Evolutionary conservation across 2,888 invertebrate genomes (phyloP).

Genomic region (Pollenia amentaria): DNA sequence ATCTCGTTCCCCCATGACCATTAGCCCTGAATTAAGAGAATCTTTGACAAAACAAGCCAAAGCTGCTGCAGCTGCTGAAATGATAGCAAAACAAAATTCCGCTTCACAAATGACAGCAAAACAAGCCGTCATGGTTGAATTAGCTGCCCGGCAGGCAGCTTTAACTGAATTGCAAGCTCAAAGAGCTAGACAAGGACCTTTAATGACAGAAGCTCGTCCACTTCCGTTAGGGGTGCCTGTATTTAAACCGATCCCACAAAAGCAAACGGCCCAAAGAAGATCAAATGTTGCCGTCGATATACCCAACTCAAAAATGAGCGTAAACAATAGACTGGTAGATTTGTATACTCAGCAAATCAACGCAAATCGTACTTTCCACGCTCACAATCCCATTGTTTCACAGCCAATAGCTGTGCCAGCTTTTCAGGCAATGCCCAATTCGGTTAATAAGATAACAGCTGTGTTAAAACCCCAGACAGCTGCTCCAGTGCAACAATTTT

Average conservation of each 20-base stretch:
- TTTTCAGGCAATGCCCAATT: slow-evolving; percentile 86
- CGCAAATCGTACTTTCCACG: slow-evolving; percentile 81
- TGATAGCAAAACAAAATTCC: slow-evolving; percentile 68
- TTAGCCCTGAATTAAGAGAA: slow-evolving; percentile 66
- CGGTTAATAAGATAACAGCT: slow-evolving; percentile 82
- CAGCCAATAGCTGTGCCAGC: slow-evolving; percentile 84
- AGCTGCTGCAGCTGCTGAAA: slow-evolving; percentile 58
- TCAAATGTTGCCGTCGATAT: slow-evolving; percentile 79
- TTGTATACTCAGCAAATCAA: slow-evolving; percentile 78
- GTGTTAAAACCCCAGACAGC: slow-evolving; percentile 49
- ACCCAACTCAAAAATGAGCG: slow-evolving; percentile 79
- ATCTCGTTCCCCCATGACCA: slow-evolving; percentile 79
- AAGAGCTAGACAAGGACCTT: slow-evolving; percentile 73
- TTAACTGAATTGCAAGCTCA: slow-evolving; percentile 51
- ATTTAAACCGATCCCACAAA: slow-evolving; percentile 91
- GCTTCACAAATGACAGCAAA: slow-evolving; percentile 63
- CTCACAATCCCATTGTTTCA: slow-evolving; percentile 79
- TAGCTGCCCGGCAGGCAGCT: slow-evolving; percentile 56
- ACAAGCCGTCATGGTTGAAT: slow-evolving; percentile 58
- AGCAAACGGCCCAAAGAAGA: slow-evolving; percentile 80
- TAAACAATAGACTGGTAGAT: slow-evolving; percentile 80
- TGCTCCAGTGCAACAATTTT: background rate
- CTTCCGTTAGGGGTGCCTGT: slow-evolving; percentile 89
- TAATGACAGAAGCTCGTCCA: slow-evolving; percentile 86
- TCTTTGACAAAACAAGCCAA: slow-evolving; percentile 68